Evolutionary conservation across 2,797 vertebrate genomes (phyloP), one percentile per base, ranked within the genome.

Genomic region (Leucoraja ocellata): DNA sequence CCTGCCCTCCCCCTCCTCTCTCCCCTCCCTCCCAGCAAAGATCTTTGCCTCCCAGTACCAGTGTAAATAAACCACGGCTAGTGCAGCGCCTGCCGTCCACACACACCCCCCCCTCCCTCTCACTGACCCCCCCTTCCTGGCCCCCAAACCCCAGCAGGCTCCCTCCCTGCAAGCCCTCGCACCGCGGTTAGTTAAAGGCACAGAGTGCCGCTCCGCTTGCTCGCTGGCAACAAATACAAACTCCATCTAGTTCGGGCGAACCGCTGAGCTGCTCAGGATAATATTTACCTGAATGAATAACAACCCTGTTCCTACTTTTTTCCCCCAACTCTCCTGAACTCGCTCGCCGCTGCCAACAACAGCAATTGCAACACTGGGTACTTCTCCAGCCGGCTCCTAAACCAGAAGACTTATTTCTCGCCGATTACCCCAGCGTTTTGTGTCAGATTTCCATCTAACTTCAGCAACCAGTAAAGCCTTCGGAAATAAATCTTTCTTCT

Each of bases 111-210:
- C 39, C 39, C 95, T 94, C 25, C 93, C 94, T 95, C 95, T 94
- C 95, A 94, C 95, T 96, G 96, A 97, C 96, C 96, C 96, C 94
- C 39, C 94, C 39, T 93, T 95, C 68, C 94, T 96, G 95, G 96
- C 94, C 96, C 93, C 94, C 39, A 93, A 95, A 94, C n/a, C 94
- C 93, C 93, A 95, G 95, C 95, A 96, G 96, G 95, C 95, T 94
- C 93, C 95, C 95, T 94, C 93, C 95, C 94, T 95, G 95, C 96
- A 86, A 73, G 63, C 93, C 83, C 91, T 88, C 81, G 93, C 23
- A 58, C 58, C 1, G 81, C 25, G 23, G 58, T 5, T 18, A 21
- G 61, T 65, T 32, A 88, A 39, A 88, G 28, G 61, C 61, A 88
- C 25, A 71, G 68, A 14, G 65, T 84, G 5, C 6, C 13, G 2